Evolutionary conservation across 1,140 invertebrate genomes (phyloP), one percentile per base, ranked within the genome.

Genomic region (Homalodisca vitripennis): DNA sequence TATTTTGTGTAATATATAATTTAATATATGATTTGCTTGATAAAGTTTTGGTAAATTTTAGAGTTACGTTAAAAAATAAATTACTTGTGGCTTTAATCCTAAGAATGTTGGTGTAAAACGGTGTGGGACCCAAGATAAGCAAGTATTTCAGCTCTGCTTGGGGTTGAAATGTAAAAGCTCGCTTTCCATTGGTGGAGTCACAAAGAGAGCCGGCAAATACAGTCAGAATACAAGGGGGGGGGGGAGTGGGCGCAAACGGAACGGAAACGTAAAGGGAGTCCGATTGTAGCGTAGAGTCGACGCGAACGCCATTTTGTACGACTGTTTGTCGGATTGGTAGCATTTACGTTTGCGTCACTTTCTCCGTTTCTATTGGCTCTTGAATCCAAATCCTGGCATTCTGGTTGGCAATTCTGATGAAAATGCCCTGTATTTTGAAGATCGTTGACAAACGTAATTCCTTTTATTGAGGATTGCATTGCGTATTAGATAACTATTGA

Each of bases 291-390:
- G 34, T 41, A 24, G 48, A 60, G 55, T 60, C 55, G 55, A 60
- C 55, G 55, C 55, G 55, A 30, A 22, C 55, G 55, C 55, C 55
- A 60, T 60, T 60, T 60, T 60, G 55, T 60, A 60, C 55, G 55
- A 60, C 55, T 60, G 55, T 60, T 60, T 27, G 22, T 60, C 6
- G 48, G 48, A 51, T 51, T 51, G 48, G 34, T 17, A 41, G 6
- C 17, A 17, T 17, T 41, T 6, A 41, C 34, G 34, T 6, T 41
- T 41, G 34, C 48, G 48, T 30, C 55, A 22, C 14, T 60, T 60
- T 60, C 55, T 29, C 14, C 55, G n/a, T 60, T 60, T 60, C 24
- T 24, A 60, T 60, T 60, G 55, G 55, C 24, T 30, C 14, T 6
- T 24, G 1, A n/a, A 13, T 3, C 26, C 22, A n/a, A 60, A 22